Percentiles rank a stretch among this genome's conserved stretches.
phyloP scores from a whole-genome alignment of 37 sponge, comb jelly and placozoan genomes.

The Eunapius fragilis region DNA sequence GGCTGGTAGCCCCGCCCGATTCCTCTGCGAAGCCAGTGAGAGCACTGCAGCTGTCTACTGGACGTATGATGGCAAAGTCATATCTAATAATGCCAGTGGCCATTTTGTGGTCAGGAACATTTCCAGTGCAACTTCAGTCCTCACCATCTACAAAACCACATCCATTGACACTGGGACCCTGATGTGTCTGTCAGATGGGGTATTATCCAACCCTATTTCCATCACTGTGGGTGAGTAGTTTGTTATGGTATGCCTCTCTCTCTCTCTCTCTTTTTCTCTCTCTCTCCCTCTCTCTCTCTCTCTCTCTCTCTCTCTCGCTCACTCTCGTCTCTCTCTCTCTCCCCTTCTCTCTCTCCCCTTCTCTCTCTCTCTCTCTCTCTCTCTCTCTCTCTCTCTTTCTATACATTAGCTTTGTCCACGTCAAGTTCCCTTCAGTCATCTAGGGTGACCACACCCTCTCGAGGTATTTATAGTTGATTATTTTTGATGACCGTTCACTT shows the following conservation, averaged over 20 bases:
- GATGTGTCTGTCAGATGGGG: neutral
- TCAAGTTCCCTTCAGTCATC: too few species aligned
- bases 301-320: neutral
- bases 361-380: neutral
- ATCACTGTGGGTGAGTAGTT: neutral
- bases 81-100: neutral
- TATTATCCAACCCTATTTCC: neutral
- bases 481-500: too few species aligned
- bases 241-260: neutral
- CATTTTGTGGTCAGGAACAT: neutral
- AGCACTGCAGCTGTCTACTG: neutral
- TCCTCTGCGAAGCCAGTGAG: neutral
- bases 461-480: too few species aligned
- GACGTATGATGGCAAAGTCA: neutral
- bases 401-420: too few species aligned
- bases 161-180: neutral
- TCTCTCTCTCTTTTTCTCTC: neutral
- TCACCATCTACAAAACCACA: neutral
- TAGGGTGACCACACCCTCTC: too few species aligned
- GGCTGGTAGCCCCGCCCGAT: neutral
- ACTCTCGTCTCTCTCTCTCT: neutral
- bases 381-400: neutral
- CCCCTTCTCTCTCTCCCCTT: neutral
- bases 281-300: neutral
- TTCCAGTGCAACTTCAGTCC: neutral